Evolutionary conservation across 2,797 vertebrate genomes (phyloP).

Genomic region (Lutjanus argentimaculatus): DNA sequence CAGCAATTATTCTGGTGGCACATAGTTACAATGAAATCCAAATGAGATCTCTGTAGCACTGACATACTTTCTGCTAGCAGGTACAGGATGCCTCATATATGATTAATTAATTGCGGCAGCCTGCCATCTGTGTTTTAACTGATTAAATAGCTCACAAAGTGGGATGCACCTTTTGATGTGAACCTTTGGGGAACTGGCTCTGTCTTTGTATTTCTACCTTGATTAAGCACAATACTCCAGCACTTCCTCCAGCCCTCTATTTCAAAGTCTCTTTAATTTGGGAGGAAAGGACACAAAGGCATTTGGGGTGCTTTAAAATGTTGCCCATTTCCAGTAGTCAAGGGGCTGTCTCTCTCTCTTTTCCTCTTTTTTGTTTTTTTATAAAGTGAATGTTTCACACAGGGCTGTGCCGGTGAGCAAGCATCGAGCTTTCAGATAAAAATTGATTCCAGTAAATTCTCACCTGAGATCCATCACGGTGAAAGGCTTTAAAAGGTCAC

Average conservation of each 20-base stretch:
- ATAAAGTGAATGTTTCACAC: slow-evolving; percentile 84
- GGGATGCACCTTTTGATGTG: slow-evolving; percentile 89
- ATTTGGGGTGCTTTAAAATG: slow-evolving; percentile 81
- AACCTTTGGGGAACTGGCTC: slow-evolving; percentile 84
- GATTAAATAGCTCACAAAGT: slow-evolving; percentile 90
- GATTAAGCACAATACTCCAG: slow-evolving; percentile 86
- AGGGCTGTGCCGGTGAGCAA: slow-evolving; percentile 79
- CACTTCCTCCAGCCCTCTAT: slow-evolving; percentile 78
- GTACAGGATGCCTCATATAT: slow-evolving; percentile 88
- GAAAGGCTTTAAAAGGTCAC: slow-evolving; percentile 92
- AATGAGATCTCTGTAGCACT: slow-evolving; percentile 86
- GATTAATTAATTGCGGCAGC: slow-evolving; percentile 89
- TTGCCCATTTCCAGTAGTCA: slow-evolving; percentile 81
- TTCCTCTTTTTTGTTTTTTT: slow-evolving; percentile 51
- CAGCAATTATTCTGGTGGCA: slow-evolving; percentile 75
- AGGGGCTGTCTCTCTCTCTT: slow-evolving; percentile 54
- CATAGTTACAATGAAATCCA: slow-evolving; percentile 79
- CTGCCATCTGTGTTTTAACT: slow-evolving; percentile 91
- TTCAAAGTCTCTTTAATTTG: slow-evolving; percentile 88
- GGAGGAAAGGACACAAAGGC: slow-evolving; percentile 83
- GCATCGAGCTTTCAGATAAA: slow-evolving; percentile 86
- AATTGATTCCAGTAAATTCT: slow-evolving; percentile 91
- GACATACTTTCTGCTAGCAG: slow-evolving; percentile 87
- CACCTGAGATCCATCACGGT: slow-evolving; percentile 90
- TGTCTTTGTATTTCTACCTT: slow-evolving; percentile 87